These are phyloP conservation scores for Alviniconcha marisindica DNA, from an alignment of 1,140 invertebrate genomes.

Conservation along the genomic window DNA sequence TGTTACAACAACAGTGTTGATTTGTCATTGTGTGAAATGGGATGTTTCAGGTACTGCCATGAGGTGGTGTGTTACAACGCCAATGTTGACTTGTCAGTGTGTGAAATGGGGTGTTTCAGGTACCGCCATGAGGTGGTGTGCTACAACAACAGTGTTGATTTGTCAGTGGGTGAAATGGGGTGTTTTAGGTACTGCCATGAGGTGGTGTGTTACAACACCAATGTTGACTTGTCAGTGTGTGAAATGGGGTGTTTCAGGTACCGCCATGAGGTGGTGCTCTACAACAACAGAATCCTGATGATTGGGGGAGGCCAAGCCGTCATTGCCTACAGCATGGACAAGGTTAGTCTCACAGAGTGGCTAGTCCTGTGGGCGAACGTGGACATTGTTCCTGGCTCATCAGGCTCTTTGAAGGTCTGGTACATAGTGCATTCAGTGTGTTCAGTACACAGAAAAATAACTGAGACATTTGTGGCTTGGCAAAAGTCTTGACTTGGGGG, in stretches of 20 bases:
- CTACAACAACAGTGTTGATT: background rate
- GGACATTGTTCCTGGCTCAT: too few species aligned
- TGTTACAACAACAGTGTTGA: background rate
- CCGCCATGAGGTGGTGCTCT: constrained; percentile 15
- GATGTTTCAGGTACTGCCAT: background rate
- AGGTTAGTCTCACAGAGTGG: too few species aligned
- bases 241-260: background rate
- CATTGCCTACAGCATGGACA: background rate
- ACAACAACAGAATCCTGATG: background rate
- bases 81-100: background rate
- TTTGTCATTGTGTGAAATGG: background rate
- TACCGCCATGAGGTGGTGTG: background rate
- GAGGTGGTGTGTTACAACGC: background rate
- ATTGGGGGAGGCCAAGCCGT: background rate
- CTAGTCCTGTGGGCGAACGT: too few species aligned
- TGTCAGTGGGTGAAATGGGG: background rate
- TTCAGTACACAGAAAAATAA: too few species aligned
- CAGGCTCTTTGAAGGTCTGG: too few species aligned
- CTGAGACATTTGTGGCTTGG: too few species aligned
- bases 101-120: background rate
- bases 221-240: background rate
- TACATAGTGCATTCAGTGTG: too few species aligned
- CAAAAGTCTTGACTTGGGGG: too few species aligned
- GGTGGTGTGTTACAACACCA: background rate
- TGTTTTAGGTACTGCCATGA: background rate